phyloP scores from a whole-genome alignment of 2,113 vertebrate species.

The Vanacampus margaritifer region DNA sequence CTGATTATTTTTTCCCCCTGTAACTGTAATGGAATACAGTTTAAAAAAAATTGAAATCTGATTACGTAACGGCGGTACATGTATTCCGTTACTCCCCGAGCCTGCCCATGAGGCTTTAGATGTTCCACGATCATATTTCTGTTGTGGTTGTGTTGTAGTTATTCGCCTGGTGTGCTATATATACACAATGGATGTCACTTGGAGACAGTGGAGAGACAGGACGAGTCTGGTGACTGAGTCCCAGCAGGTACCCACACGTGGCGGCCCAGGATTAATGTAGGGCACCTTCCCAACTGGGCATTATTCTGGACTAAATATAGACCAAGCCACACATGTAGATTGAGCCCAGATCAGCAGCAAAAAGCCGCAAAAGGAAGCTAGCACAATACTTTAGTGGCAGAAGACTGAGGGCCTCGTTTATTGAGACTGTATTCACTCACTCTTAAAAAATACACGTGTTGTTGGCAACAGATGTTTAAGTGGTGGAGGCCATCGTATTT shows the following conservation, averaged over 20 bases:
- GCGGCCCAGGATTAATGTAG: slow-evolving; percentile 58
- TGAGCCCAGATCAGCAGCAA: slow-evolving; percentile 44
- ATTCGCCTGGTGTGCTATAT: background rate
- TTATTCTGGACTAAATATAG: slow-evolving; percentile 75
- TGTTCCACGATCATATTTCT: too few species aligned
- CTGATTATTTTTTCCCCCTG: too few species aligned
- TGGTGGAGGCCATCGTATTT: too few species aligned
- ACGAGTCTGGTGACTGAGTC: slow-evolving; percentile 37
- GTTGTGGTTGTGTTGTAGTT: background rate
- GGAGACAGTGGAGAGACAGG: slow-evolving; percentile 12
- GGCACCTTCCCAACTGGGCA: slow-evolving; percentile 69
- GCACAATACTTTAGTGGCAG: background rate
- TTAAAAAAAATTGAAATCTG: too few species aligned
- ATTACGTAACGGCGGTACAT: too few species aligned
- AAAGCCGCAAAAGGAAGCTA: slow-evolving; percentile 32
- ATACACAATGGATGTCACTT: slow-evolving; percentile 12
- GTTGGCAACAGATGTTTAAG: too few species aligned
- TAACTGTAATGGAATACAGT: too few species aligned
- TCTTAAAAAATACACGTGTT: too few species aligned
- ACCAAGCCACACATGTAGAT: slow-evolving; percentile 62
- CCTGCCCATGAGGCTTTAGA: too few species aligned
- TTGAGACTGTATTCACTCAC: background rate
- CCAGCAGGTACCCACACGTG: slow-evolving; percentile 42
- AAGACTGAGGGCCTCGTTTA: background rate
- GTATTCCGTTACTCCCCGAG: too few species aligned